Evolutionary conservation across 2,888 invertebrate genomes (phyloP).

Genomic region (Drosophila prostipennis): DNA sequence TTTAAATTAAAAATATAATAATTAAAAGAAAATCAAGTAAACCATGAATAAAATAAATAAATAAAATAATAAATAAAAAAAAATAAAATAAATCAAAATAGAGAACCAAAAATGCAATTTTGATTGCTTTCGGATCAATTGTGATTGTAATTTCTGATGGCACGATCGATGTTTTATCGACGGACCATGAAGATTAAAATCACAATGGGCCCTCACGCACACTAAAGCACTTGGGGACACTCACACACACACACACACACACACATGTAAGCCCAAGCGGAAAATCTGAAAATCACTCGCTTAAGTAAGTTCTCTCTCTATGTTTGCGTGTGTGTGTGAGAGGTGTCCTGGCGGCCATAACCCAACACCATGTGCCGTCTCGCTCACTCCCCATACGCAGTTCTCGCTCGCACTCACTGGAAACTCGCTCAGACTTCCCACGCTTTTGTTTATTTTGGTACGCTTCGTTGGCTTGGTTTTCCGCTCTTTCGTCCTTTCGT

Average conservation of each 20-base stretch:
- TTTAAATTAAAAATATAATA: too few relatives aligned
- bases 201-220: slow-evolving; percentile 17
- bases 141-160: slow-evolving; percentile 6
- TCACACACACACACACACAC: slow-evolving; percentile 33
- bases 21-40: too few relatives aligned
- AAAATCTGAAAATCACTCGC: slow-evolving; percentile 76
- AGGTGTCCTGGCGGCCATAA: slow-evolving; percentile 33
- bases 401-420: not conserved
- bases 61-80: too few relatives aligned
- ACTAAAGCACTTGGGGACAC: slow-evolving; percentile 50
- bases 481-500: slow-evolving; percentile 6
- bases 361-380: slow-evolving; percentile 46
- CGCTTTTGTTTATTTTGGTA: slow-evolving; percentile 70
- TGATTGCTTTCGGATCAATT: not conserved
- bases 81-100: too few relatives aligned
- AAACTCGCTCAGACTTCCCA: slow-evolving; percentile 25
- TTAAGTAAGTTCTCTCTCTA: slow-evolving; percentile 62
- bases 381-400: not conserved
- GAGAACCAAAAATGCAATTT: too few relatives aligned
- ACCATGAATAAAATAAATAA: too few relatives aligned
- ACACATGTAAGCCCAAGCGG: slow-evolving; percentile 40
- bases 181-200: slow-evolving; percentile 23
- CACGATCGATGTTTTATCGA: slow-evolving; percentile 1
- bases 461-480: slow-evolving; percentile 72
- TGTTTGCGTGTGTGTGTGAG: slow-evolving; percentile 47